Evolutionary conservation across 2,113 vertebrate species (phyloP).

Genomic region (Sinocyclocheilus grahami): DNA sequence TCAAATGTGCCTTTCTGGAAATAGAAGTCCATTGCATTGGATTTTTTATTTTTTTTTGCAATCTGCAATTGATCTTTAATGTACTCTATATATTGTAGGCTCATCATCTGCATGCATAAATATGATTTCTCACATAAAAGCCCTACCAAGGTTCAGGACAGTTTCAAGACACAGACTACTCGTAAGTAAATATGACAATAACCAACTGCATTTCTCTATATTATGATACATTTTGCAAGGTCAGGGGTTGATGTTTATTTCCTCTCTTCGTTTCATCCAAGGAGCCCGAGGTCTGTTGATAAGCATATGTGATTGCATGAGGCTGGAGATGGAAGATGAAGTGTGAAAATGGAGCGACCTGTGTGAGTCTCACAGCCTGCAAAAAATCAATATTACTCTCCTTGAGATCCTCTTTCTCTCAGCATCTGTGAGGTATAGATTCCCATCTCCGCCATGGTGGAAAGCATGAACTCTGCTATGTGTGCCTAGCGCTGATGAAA

Average conservation of each 20-base stretch:
- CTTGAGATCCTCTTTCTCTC: conserved; percentile 45
- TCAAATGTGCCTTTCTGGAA: neutral
- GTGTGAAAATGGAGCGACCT: conserved; percentile 51
- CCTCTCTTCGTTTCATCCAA: conserved; percentile 2
- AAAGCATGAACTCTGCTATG: neutral
- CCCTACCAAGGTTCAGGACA: neutral
- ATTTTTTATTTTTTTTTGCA: neutral
- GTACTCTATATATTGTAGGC: neutral
- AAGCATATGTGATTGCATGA: conserved; percentile 46
- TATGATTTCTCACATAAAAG: neutral
- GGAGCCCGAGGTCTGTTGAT: conserved; percentile 41
- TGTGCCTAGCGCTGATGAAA: conserved; percentile 17
- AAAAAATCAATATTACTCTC: conserved; percentile 51
- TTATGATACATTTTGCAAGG: conserved; percentile 25
- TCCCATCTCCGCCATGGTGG: neutral
- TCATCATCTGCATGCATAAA: neutral
- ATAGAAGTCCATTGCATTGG: too few species aligned
- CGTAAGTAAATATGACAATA: neutral
- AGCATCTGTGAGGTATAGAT: conserved; percentile 20
- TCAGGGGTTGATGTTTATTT: conserved; percentile 16
- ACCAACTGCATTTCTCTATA: neutral
- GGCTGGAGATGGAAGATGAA: conserved; percentile 53
- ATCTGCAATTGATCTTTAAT: conserved; percentile 32
- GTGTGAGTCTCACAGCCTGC: conserved; percentile 39
- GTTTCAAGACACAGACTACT: neutral